These are phyloP conservation scores for Tapera naevia DNA, from an alignment of 2,797 vertebrate genomes.

Conservation along the genomic window DNA sequence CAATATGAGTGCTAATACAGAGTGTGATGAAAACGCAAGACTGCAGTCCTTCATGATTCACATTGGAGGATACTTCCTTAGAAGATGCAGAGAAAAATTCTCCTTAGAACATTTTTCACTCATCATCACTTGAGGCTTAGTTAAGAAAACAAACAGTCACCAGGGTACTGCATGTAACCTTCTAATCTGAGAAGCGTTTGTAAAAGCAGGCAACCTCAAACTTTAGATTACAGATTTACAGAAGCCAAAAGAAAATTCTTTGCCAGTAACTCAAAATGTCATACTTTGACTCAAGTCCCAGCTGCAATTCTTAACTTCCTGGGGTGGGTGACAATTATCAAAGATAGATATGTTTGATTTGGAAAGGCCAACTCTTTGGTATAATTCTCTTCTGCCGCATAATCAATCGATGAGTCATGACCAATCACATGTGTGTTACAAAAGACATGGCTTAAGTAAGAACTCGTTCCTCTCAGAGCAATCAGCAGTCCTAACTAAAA, in stretches of 20 bases:
- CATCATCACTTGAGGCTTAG: not conserved
- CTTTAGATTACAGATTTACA: not conserved
- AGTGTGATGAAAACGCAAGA: constrained; percentile 16
- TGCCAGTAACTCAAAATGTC: constrained; percentile 24
- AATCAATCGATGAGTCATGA: constrained; percentile 55
- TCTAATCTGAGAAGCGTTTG: not conserved
- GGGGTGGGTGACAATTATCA: constrained; percentile 48
- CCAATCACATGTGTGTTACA: not conserved
- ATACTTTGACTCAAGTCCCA: constrained; percentile 43
- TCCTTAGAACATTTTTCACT: not conserved
- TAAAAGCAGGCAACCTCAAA: not conserved
- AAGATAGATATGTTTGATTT: constrained; percentile 39
- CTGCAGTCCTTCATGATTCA: not conserved
- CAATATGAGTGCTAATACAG: not conserved
- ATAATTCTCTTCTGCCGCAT: constrained; percentile 11
- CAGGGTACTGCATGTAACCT: not conserved
- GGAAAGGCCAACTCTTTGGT: constrained; percentile 53
- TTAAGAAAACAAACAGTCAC: not conserved
- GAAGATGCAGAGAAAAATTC: not conserved
- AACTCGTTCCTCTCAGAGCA: not conserved
- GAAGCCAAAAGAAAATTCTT: not conserved
- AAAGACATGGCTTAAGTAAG: not conserved
- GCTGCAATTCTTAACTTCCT: constrained; percentile 39
- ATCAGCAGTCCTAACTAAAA: not conserved
- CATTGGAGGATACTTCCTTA: not conserved